phyloP scores from a whole-genome alignment of 2,797 vertebrate species.

The Catamblyrhynchus diadema region DNA sequence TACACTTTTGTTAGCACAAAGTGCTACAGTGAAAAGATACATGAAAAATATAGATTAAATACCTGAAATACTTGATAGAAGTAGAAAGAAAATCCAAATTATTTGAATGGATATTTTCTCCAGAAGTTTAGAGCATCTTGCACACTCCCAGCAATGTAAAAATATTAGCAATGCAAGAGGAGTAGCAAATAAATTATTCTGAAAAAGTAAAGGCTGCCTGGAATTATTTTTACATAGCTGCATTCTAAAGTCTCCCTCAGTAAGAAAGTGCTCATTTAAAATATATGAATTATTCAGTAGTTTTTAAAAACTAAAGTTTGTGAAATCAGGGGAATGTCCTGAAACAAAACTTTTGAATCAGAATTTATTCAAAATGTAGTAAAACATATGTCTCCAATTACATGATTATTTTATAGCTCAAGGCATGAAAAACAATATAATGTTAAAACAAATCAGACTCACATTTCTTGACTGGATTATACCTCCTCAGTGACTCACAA shows the following conservation, averaged over 20 bases:
- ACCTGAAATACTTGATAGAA: neutral
- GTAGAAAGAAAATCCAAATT: neutral
- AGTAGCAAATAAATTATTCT: constrained; percentile 34
- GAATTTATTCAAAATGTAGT: constrained; percentile 45
- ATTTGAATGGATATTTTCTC: neutral
- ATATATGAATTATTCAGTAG: constrained; percentile 61
- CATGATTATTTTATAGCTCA: constrained; percentile 58
- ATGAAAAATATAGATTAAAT: neutral
- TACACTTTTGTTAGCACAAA: neutral
- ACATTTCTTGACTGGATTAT: constrained; percentile 34
- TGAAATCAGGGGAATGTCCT: constrained; percentile 26
- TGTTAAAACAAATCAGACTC: constrained; percentile 51
- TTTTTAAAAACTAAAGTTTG: constrained; percentile 41
- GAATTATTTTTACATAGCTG: constrained; percentile 36
- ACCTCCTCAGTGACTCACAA: constrained; percentile 21
- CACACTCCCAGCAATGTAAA: neutral
- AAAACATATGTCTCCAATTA: constrained; percentile 57
- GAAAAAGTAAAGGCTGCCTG: constrained; percentile 19
- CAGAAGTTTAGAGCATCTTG: neutral
- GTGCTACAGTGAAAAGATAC: neutral
- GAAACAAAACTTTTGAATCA: constrained; percentile 45
- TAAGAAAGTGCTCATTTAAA: constrained; percentile 42
- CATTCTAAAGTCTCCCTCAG: neutral
- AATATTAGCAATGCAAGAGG: constrained; percentile 1
- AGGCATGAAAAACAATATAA: constrained; percentile 56